Evolutionary conservation across 1,140 invertebrate species (phyloP).

Genomic region (Camponotus vicinus): DNA sequence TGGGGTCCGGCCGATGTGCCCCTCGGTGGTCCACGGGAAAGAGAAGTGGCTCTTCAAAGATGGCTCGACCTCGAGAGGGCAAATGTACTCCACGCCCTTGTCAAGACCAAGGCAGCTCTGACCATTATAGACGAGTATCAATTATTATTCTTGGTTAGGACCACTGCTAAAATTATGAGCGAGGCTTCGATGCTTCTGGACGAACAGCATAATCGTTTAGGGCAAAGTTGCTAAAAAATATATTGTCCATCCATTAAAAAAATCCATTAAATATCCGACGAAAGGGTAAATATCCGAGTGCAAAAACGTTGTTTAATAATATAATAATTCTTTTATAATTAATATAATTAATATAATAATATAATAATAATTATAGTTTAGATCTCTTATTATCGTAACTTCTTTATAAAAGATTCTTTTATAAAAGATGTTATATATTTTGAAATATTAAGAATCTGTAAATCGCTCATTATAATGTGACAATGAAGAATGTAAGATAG

Average conservation of each 20-base stretch:
- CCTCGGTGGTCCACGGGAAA: constrained; percentile 89
- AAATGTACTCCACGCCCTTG: constrained; percentile 92
- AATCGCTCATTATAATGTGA: constrained; percentile 8
- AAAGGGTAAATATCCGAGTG: background rate
- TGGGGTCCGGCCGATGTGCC: constrained; percentile 94
- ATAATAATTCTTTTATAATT: background rate
- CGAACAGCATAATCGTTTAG: constrained; percentile 76
- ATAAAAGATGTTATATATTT: background rate
- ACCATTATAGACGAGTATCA: constrained; percentile 93
- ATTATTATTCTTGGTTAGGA: constrained; percentile 92
- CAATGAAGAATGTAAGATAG: background rate
- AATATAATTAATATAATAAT: background rate
- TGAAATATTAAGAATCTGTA: background rate
- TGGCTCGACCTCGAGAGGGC: constrained; percentile 95
- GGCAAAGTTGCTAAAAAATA: constrained; percentile 31
- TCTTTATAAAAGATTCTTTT: background rate
- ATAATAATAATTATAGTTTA: background rate
- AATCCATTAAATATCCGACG: too few relatives aligned
- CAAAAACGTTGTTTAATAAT: constrained; percentile 3
- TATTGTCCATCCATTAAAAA: background rate
- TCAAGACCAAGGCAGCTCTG: constrained; percentile 90
- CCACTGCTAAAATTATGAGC: constrained; percentile 92
- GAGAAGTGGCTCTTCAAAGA: constrained; percentile 90
- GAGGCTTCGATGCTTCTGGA: constrained; percentile 91
- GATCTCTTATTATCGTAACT: background rate